These are phyloP conservation scores for Xylocampa areola DNA, from an alignment of 2,888 invertebrate species.

Conservation along the genomic window DNA sequence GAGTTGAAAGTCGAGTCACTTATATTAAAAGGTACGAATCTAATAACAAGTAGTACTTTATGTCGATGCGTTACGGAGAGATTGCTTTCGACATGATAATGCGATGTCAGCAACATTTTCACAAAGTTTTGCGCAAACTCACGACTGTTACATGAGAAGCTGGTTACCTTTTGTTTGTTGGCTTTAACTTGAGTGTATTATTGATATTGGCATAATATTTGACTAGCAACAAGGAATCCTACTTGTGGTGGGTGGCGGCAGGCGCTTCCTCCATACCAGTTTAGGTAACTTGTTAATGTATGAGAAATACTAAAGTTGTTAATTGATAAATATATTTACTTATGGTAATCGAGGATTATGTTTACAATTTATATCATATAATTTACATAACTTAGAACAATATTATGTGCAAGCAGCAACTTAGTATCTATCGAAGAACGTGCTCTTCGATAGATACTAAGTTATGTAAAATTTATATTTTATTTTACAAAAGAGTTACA, in stretches of 20 bases:
- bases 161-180: constrained; percentile 34
- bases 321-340: constrained; percentile 28
- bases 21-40: constrained; percentile 36
- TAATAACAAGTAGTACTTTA: constrained; percentile 47
- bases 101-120: constrained; percentile 38
- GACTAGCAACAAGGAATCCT: constrained; percentile 26
- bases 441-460: too few relatives aligned
- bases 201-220: constrained; percentile 41
- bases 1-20: constrained; percentile 44
- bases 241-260: constrained; percentile 8
- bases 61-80: constrained; percentile 23
- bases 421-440: too few relatives aligned
- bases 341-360: constrained; percentile 24
- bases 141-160: constrained; percentile 31
- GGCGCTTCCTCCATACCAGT: constrained; percentile 28
- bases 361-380: constrained; percentile 34
- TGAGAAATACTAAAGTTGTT: constrained; percentile 8
- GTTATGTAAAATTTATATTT: too few relatives aligned
- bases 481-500: too few relatives aligned
- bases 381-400: constrained; percentile 23
- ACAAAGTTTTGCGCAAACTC: constrained; percentile 40
- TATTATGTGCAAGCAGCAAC: constrained; percentile 28
- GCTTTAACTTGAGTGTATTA: constrained; percentile 43
- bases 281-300: constrained; percentile 25
- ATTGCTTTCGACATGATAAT: constrained; percentile 27